These are phyloP conservation scores for Scomberomorus guttatus DNA, from an alignment of 2,797 vertebrate genomes.

Conservation along the genomic window DNA sequence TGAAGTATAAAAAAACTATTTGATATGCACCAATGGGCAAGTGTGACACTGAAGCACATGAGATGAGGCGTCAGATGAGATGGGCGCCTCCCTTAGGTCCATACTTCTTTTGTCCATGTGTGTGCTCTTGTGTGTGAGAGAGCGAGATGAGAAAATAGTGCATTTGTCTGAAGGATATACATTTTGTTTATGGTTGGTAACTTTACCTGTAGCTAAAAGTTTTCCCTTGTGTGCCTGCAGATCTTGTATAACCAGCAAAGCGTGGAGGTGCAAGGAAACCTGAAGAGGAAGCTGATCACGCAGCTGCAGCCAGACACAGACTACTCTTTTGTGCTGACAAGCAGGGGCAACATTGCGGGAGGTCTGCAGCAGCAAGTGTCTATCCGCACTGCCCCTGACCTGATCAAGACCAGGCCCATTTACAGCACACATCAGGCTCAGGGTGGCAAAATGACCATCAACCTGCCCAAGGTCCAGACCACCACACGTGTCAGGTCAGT, in stretches of 20 bases:
- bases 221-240: conserved; percentile 55
- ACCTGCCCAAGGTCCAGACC: conserved; percentile 91
- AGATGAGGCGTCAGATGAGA: conserved; percentile 58
- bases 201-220: conserved; percentile 9
- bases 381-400: conserved; percentile 95
- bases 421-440: conserved; percentile 89
- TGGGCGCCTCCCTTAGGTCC: conserved; percentile 12
- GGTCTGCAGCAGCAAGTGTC: conserved; percentile 98
- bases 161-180: conserved; percentile 16
- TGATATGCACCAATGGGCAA: conserved; percentile 29
- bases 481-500: conserved; percentile 90
- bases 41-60: conserved; percentile 17
- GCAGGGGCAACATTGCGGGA: conserved; percentile 94
- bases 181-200: background rate
- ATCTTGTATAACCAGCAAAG: conserved; percentile 95
- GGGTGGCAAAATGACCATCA: conserved; percentile 90
- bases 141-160: background rate
- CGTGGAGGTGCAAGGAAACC: conserved; percentile 95
- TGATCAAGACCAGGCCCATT: conserved; percentile 92
- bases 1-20: conserved; percentile 52
- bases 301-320: conserved; percentile 96
- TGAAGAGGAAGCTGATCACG: conserved; percentile 95
- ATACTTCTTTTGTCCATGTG: conserved; percentile 9
- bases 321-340: conserved; percentile 97
- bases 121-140: background rate